A percentile compares a stretch with the other conserved stretches of the same genome.
Evolutionary conservation across 2,113 vertebrate species (phyloP).

Genomic region (Aegypius monachus): DNA sequence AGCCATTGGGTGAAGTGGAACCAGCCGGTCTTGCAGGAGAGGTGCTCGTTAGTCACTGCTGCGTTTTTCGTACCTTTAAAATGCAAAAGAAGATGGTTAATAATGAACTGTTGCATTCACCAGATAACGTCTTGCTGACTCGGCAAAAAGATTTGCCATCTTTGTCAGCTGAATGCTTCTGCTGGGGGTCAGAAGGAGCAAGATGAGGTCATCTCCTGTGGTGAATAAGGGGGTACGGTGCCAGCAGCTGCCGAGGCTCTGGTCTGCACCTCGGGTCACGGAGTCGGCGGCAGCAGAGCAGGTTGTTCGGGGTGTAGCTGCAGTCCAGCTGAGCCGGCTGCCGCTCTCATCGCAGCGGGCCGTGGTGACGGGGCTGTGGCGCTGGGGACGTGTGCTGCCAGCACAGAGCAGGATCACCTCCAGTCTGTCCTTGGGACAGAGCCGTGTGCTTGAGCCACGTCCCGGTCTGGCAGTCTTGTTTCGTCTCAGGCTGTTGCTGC

Average conservation of each 20-base stretch:
- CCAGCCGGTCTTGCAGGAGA: not conserved
- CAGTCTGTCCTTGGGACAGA: not conserved
- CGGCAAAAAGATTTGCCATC: not conserved
- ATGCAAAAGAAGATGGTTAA: not conserved
- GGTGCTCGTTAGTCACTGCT: not conserved
- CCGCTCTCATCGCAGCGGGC: not conserved
- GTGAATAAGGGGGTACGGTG: not conserved
- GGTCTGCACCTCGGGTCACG: not conserved
- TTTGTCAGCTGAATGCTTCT: not conserved
- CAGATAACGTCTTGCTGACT: not conserved
- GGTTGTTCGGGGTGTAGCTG: not conserved
- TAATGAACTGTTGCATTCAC: not conserved
- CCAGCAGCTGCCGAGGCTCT: not conserved
- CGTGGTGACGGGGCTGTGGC: rapidly evolving
- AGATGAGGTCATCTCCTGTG: rapidly evolving
- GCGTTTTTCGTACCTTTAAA: not conserved
- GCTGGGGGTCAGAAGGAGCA: not conserved
- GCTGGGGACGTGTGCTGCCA: not conserved
- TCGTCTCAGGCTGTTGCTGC: not conserved
- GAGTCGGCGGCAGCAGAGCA: not conserved
- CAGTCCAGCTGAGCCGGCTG: not conserved
- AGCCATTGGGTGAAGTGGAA: not conserved
- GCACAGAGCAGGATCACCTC: not conserved
- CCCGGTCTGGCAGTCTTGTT: not conserved
- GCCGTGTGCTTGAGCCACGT: not conserved